Percentiles rank a stretch among this genome's conserved stretches.
These are phyloP conservation scores for Cloeon dipterum DNA, from an alignment of 2,888 invertebrate genomes.

Conservation along the genomic window DNA sequence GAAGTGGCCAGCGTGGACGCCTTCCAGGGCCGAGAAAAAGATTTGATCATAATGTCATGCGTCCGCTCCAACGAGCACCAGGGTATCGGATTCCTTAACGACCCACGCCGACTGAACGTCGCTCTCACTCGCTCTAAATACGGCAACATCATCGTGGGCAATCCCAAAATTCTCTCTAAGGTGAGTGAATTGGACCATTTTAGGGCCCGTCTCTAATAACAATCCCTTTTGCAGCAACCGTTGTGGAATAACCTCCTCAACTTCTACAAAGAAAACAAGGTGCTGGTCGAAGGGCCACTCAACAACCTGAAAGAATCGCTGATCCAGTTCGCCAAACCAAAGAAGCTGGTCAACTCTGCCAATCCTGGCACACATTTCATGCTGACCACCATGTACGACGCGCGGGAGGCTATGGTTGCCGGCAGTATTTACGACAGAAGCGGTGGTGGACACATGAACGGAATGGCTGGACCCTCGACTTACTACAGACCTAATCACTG, in stretches of 20 bases:
- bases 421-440: slow-evolving; percentile 82
- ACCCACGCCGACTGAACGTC: slow-evolving; percentile 92
- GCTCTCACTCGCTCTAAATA: slow-evolving; percentile 93
- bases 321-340: slow-evolving; percentile 92
- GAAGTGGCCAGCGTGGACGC: slow-evolving; percentile 99
- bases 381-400: slow-evolving; percentile 93
- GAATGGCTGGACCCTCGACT: slow-evolving; percentile 8
- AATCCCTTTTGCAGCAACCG: slow-evolving; percentile 57
- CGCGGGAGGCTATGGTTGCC: slow-evolving; percentile 82
- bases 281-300: slow-evolving; percentile 89
- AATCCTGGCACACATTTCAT: slow-evolving; percentile 96
- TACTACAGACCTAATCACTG: slow-evolving; percentile 1
- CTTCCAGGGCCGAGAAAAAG: slow-evolving; percentile 97
- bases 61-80: slow-evolving; percentile 97
- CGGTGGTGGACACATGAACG: slow-evolving; percentile 18
- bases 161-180: slow-evolving; percentile 94
- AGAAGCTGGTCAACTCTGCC: slow-evolving; percentile 78
- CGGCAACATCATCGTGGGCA: slow-evolving; percentile 95
- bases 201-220: too few species aligned
- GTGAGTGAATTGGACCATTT: slow-evolving; percentile 13
- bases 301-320: slow-evolving; percentile 91
- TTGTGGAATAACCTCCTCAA: slow-evolving; percentile 95
- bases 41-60: slow-evolving; percentile 97
- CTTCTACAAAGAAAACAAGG: slow-evolving; percentile 93
- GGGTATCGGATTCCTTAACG: slow-evolving; percentile 95